phyloP scores from a whole-genome alignment of 2,888 invertebrate species.

The Ennomos fuscantarius region DNA sequence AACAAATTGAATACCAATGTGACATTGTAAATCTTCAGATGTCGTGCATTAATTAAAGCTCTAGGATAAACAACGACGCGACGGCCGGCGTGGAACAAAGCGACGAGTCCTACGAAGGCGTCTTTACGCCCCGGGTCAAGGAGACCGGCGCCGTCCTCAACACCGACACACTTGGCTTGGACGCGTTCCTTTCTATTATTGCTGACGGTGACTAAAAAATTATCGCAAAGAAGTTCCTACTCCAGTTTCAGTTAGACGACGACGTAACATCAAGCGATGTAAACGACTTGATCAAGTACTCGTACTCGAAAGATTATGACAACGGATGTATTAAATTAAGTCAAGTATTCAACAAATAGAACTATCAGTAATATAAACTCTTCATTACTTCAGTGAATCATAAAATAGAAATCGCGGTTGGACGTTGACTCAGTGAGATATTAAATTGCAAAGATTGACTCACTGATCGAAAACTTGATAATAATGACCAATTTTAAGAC shows the following conservation, averaged over 20 bases:
- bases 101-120: slow-evolving; percentile 21
- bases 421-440: slow-evolving; percentile 33
- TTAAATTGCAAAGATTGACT: slow-evolving; percentile 47
- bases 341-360: slow-evolving; percentile 6
- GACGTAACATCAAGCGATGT: too few species aligned
- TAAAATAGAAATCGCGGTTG: slow-evolving; percentile 29
- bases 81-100: slow-evolving; percentile 21
- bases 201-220: background rate
- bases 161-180: slow-evolving; percentile 11
- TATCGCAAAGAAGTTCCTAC: too few species aligned
- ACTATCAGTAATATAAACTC: slow-evolving; percentile 16
- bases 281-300: too few species aligned
- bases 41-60: slow-evolving; percentile 31
- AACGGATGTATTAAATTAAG: slow-evolving; percentile 2
- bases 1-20: slow-evolving; percentile 21
- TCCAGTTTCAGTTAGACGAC: too few species aligned
- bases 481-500: slow-evolving; percentile 3
- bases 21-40: slow-evolving; percentile 30
- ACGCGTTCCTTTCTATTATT: slow-evolving; percentile 16
- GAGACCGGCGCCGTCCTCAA: slow-evolving; percentile 53
- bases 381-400: slow-evolving; percentile 43
- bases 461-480: slow-evolving; percentile 47
- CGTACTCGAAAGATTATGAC: too few species aligned
- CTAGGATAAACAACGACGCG: slow-evolving; percentile 23
- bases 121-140: slow-evolving; percentile 58